Evolutionary conservation across 1,140 invertebrate species (phyloP), one percentile per base, ranked within the genome.

Genomic region (Oreohelix idahoensis): DNA sequence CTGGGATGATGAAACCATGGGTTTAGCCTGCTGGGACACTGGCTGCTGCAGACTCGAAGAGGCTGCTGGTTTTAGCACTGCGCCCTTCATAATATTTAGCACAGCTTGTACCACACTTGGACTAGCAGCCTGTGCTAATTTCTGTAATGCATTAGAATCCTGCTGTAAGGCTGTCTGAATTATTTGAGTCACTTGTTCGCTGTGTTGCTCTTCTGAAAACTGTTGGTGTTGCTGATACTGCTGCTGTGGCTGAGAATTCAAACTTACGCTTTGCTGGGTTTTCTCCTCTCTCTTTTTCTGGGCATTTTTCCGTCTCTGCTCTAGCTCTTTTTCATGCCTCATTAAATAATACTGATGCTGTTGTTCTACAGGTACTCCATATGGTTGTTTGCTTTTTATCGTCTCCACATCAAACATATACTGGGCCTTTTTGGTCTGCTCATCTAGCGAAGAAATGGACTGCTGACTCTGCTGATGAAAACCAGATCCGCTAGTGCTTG

Each of bases 221-320:
- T 88, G 87, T 39, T 86, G 85, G 69, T 87, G 83, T 76, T 88
- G 83, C 73, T 88, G 84, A 17, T 84, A 75, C 63, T 69, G 74
- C 32, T 49, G 84, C 42, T 77, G 76, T n/a, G 32, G 49, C 58
- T 76, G 81, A 77, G 73, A 45, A 77, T 29, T 77, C 32, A 23
- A 70, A 39, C 4, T 39, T 32, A 69, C 10, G 29, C 13, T 45
- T n/a, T 81, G 58, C 45, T 74, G 45, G 36, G 42, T 49, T 73
- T 73, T 81, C n/a, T 29, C 42, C 17, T 45, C 73, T 29, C 42
- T 53, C 13, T 49, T 76, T 35, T 76, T 45, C 45, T 49, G 29
- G 13, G 45, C 39, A 51, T 76, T 76, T 32, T 76, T 76, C 17
- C 74, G 74, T 35, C 74, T 51, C 45, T 76, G 74, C 45, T 76